A percentile compares a stretch with the other conserved stretches of the same genome.
Conservation (phyloP, 2,113 vertebrate species). For the Edolisoma coerulescens region DNA sequence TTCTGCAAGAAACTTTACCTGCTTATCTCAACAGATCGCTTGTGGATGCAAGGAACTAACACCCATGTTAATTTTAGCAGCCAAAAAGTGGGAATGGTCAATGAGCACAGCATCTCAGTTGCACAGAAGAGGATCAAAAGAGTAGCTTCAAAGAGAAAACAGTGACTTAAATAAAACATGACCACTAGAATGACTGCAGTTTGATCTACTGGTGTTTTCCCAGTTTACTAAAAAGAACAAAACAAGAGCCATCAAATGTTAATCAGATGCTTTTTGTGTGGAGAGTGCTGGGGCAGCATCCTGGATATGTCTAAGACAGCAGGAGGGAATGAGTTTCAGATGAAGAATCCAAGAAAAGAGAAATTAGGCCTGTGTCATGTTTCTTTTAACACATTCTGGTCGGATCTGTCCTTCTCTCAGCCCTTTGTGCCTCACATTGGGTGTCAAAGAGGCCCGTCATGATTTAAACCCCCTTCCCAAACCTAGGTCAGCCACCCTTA, state of each 20-base stretch:
- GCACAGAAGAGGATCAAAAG: slow-evolving; percentile 2
- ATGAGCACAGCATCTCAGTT: background rate
- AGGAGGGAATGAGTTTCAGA: background rate
- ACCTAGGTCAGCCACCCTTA: background rate
- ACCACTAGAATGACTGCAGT: background rate
- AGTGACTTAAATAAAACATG: slow-evolving; percentile 22
- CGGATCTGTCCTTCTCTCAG: background rate
- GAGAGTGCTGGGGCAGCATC: background rate
- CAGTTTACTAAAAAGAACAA: slow-evolving; percentile 16
- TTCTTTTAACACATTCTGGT: background rate
- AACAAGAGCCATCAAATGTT: background rate
- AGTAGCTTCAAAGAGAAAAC: slow-evolving; percentile 19
- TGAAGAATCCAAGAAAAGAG: background rate
- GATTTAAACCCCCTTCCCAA: background rate
- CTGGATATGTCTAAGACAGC: background rate
- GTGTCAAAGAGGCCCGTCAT: background rate
- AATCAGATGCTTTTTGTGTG: background rate
- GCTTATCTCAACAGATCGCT: background rate
- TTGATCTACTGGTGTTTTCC: slow-evolving; percentile 12
- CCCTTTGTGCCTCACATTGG: background rate
- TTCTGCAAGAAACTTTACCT: background rate
- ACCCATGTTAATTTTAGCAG: background rate
- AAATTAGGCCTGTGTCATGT: background rate
- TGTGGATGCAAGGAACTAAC: background rate
- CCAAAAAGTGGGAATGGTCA: background rate